These are phyloP conservation scores for Matsumyia berberina DNA, from an alignment of 2,888 invertebrate genomes.

Conservation along the genomic window DNA sequence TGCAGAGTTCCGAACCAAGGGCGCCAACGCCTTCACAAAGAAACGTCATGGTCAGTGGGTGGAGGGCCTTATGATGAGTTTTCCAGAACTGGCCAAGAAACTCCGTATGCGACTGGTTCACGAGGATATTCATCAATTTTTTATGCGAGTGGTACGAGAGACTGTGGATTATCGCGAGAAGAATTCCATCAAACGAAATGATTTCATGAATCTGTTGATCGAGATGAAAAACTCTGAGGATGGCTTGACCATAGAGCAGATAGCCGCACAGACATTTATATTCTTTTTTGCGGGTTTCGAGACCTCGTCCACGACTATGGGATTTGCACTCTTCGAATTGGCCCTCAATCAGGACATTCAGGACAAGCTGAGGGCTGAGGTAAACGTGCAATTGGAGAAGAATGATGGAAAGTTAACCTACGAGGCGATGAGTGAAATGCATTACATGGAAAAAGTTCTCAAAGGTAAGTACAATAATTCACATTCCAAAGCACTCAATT, in stretches of 20 bases:
- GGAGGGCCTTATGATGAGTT: constrained; percentile 77
- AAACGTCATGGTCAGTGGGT: constrained; percentile 76
- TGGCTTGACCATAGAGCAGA: constrained; percentile 81
- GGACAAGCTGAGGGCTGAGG: constrained; percentile 83
- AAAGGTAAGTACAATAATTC: constrained; percentile 82
- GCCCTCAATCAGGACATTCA: constrained; percentile 85
- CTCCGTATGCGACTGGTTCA: constrained; percentile 77
- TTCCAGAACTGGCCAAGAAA: constrained; percentile 77
- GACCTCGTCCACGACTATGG: constrained; percentile 85
- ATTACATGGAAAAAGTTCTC: constrained; percentile 85
- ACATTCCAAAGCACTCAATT: too few relatives aligned
- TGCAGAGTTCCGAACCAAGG: constrained; percentile 81
- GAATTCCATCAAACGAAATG: constrained; percentile 82
- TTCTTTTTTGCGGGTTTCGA: constrained; percentile 86
- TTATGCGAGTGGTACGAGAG: constrained; percentile 83
- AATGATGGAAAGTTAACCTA: constrained; percentile 83
- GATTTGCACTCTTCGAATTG: constrained; percentile 85
- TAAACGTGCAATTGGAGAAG: constrained; percentile 81
- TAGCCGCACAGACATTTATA: constrained; percentile 86
- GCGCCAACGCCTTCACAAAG: constrained; percentile 74
- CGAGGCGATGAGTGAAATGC: constrained; percentile 84
- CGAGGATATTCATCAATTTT: constrained; percentile 79
- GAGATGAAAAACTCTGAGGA: constrained; percentile 83
- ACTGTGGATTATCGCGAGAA: constrained; percentile 83
- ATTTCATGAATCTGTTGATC: constrained; percentile 85